Base-by-base conservation (phyloP, 2,888 invertebrate species). In the Crepidodera aurea region DNA sequence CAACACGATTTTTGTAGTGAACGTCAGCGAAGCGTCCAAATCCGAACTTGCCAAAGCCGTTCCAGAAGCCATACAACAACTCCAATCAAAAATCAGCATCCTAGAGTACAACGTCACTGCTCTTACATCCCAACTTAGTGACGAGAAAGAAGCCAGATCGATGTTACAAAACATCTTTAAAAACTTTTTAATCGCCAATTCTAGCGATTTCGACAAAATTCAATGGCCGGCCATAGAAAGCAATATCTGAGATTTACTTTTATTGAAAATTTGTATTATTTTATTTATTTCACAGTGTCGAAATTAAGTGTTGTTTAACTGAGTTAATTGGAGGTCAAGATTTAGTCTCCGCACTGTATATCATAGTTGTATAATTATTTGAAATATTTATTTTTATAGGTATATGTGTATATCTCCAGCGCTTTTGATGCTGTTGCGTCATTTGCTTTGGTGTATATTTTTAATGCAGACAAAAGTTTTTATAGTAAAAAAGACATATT, bases 101-200 rank as follows among this genome's bases (percentile, higher is more conserved):
- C 71, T 81, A 60, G 80, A 81, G 62, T 74, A 75, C 69, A 81
- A 78, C 67, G 71, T 81, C 60, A 73, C 74, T 1, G 74, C 77
- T 13, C 65, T 81, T 25, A 73, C 78, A 8, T 68, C 77, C 13
- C 78, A 81, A 65, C 66, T 82, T 40, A 74, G 72, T 19, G 81
- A 82, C 62, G 81, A 82, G 70, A 73, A 77, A 22, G 72, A 76
- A 56, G 80, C 81, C 37, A 72, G 82, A 51, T 77, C 72, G 67
- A 69, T 75, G 29, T 73, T 82, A 60, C 68, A 68, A 39, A 64
- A 60, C 19, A 72, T 74, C 59, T 69, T 75, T 15, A 75, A 71
- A 69, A 76, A 75, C 57, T 72, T 75, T 69, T 60, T 79, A 56
- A 61, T 68, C 39, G 55, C 64, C 40, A 76, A 73, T 70, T 70